Conservation (phyloP, 2,797 vertebrate species). For the Balearica regulorum region DNA sequence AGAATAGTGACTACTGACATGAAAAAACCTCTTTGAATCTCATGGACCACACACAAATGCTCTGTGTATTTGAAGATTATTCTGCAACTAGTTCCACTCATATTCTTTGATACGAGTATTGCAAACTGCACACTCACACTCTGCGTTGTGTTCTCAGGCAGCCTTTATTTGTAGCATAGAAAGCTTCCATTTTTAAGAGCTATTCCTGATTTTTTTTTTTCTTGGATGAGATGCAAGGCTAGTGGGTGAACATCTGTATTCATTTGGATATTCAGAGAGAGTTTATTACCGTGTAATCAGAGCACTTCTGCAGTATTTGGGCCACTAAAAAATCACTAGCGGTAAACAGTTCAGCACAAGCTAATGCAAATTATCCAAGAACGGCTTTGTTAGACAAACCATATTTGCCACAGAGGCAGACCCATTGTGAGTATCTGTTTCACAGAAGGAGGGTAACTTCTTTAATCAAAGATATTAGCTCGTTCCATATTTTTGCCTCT, state of each 20-base stretch:
- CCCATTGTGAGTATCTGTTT: not conserved
- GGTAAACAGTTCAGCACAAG: not conserved
- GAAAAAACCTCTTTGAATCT: not conserved
- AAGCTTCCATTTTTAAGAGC: not conserved
- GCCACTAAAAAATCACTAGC: not conserved
- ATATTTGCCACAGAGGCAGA: not conserved
- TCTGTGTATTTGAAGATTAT: not conserved
- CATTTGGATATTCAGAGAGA: not conserved
- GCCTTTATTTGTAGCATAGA: not conserved
- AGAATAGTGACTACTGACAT: not conserved
- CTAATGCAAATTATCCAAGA: not conserved
- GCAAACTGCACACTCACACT: not conserved
- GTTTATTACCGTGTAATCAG: not conserved
- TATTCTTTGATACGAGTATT: not conserved
- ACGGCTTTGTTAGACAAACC: not conserved
- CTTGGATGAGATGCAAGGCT: not conserved
- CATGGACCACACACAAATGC: not conserved
- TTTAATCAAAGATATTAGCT: not conserved
- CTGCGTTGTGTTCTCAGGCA: not conserved
- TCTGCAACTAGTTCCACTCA: not conserved
- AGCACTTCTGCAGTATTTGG: not conserved
- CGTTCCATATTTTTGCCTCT: not conserved
- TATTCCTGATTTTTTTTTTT: not conserved
- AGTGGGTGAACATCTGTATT: not conserved
- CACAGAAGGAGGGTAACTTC: not conserved